Percentiles rank a stretch among this genome's conserved stretches.
Conservation (phyloP, 2,888 invertebrate genomes). For the Blera fallax region DNA sequence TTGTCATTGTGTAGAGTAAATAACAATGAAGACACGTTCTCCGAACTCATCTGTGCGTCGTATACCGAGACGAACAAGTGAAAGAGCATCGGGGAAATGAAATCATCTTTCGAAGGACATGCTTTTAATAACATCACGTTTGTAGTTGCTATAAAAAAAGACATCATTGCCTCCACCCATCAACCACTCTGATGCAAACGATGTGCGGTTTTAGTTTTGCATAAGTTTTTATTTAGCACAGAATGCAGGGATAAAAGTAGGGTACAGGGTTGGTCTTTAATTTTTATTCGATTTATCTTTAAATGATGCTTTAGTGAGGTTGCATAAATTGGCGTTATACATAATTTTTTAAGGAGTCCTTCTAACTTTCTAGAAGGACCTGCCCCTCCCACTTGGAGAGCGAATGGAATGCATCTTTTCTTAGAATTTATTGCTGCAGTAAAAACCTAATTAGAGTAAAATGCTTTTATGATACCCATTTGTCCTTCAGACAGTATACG, state of each 20-base stretch:
- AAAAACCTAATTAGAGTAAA: slow-evolving; percentile 28
- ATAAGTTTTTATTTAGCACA: background rate
- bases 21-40: slow-evolving; percentile 11
- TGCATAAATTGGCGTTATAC: no score
- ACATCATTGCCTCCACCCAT: background rate
- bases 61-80: background rate
- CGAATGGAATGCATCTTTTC: background rate
- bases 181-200: background rate
- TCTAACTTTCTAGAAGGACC: background rate
- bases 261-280: background rate
- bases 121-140: slow-evolving; percentile 45
- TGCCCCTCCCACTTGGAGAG: background rate
- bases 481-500: background rate
- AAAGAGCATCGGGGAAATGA: slow-evolving; percentile 10
- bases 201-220: slow-evolving; percentile 7
- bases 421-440: slow-evolving; percentile 17
- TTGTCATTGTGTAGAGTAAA: background rate
- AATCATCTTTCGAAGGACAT: slow-evolving; percentile 45
- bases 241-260: background rate
- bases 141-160: background rate
- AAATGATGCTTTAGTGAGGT: no score
- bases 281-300: background rate
- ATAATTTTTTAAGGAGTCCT: background rate
- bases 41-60: background rate
- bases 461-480: slow-evolving; percentile 16